Base-by-base conservation (phyloP, 2,113 vertebrate species). In the Xiphophorus couchianus region DNA sequence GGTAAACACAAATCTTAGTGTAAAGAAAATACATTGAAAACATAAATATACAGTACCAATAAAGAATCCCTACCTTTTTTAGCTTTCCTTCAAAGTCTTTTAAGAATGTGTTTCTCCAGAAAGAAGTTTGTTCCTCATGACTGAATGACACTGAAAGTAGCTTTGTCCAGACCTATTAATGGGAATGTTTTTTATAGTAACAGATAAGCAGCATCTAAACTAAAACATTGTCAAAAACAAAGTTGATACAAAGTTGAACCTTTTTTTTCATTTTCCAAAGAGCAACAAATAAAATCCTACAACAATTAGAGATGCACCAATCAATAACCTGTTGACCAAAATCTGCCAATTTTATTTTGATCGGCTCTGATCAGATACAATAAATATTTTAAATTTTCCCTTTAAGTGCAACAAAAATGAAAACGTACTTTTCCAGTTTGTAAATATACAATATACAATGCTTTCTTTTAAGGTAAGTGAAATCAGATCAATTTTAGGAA, bases 21-120 rank as follows among this genome's bases (percentile, higher is more conserved):
- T 67, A 54, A 54, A 25, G 17, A 54, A 7, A 54, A 54, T 10
- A 39, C 5, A 37, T 10, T 48, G 0, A 76, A 5, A 30, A 65
- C 28, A 68, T 39, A 25, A 67, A 35, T 14, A 13, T 27, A 68
- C 9, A 37, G 10, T 37, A 37, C 35, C 9, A 37, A 11, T 54
- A 64, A 68, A 63, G 6, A 71, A 39, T n/a, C 4, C 54, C 62
- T 66, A 86, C 84, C 0, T 27, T 0, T 80, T 80, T 86, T 25
- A 86, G 44, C 64, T 77, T 86, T 42, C 29, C 54, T 29, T 83
- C 74, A 77, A 86, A 83, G 25, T 83, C 74, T 0, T 15, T 31
- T 37, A 27, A 39, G 35, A 83, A 74, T 25, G 44, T 29, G 0
- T 9, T 30, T 80, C 28, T 80, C 84, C 84, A 86, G 19, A 0